A percentile compares a stretch with the other conserved stretches of the same genome.
Conservation (phyloP, 2,797 vertebrate genomes). For the Sebastes kiyomatsui region DNA sequence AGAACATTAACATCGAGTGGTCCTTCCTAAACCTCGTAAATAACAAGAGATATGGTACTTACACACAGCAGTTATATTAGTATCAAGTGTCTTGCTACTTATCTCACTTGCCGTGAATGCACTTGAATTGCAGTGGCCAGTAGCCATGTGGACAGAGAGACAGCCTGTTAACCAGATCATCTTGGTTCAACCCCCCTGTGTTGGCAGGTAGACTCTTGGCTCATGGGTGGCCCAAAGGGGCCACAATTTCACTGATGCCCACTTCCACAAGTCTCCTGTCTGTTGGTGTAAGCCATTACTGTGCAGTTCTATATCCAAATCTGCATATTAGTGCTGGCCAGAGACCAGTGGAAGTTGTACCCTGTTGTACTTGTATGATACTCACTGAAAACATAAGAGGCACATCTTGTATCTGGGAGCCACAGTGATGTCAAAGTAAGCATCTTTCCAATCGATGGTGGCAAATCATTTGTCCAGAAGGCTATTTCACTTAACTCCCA, state of each 20-base stretch:
- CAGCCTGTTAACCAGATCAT: conserved; percentile 40
- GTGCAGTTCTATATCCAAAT: conserved; percentile 7
- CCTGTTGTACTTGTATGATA: conserved; percentile 2
- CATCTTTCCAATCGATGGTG: conserved; percentile 15
- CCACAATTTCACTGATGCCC: conserved; percentile 24
- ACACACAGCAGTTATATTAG: background rate
- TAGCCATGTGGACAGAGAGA: conserved; percentile 33
- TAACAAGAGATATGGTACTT: background rate
- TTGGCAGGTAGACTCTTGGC: conserved; percentile 29
- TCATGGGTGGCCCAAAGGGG: conserved; percentile 17
- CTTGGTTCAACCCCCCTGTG: conserved; percentile 21
- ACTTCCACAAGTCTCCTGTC: conserved; percentile 13
- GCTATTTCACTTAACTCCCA: conserved; percentile 23
- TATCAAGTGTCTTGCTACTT: conserved; percentile 6
- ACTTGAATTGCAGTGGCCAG: conserved; percentile 20
- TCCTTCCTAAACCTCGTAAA: conserved; percentile 5
- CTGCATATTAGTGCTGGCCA: background rate
- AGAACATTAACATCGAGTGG: conserved; percentile 7
- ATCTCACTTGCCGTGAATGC: conserved; percentile 16
- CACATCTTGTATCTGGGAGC: background rate
- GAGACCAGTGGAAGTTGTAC: conserved; percentile 2
- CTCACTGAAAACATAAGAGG: background rate
- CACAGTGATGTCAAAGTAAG: conserved; percentile 17
- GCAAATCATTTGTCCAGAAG: conserved; percentile 28
- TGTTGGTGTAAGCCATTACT: conserved; percentile 22